A percentile compares a stretch with the other conserved stretches of the same genome.
phyloP scores from a whole-genome alignment of 1,140 invertebrate genomes.

The Halesus radiatus region DNA sequence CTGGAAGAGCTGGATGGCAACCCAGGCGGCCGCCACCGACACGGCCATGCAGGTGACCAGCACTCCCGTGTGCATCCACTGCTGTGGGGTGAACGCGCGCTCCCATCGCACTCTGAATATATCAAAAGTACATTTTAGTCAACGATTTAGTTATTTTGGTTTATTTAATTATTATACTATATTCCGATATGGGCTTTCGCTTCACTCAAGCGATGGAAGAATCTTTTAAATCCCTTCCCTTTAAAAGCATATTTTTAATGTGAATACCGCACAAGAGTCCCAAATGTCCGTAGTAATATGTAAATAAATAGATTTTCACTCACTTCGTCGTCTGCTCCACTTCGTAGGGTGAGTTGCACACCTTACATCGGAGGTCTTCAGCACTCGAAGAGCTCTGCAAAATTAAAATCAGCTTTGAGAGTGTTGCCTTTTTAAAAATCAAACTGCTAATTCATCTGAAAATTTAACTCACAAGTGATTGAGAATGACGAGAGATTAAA shows the following conservation, averaged over 20 bases:
- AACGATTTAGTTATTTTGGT: too few species aligned
- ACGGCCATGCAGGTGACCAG: constrained; percentile 76
- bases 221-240: too few species aligned
- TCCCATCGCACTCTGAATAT: constrained; percentile 80
- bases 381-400: constrained; percentile 76
- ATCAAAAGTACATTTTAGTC: background rate
- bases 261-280: too few species aligned
- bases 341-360: constrained; percentile 83
- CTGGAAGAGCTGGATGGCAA: constrained; percentile 83
- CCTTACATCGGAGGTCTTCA: constrained; percentile 82
- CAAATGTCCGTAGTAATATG: too few species aligned
- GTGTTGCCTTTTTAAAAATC: too few species aligned
- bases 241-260: too few species aligned
- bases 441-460: too few species aligned
- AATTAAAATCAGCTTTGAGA: constrained; percentile 37
- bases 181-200: too few species aligned
- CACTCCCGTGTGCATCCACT: constrained; percentile 79
- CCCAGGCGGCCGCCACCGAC: constrained; percentile 81
- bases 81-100: constrained; percentile 82
- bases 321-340: constrained; percentile 77
- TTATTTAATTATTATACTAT: too few species aligned
- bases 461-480: too few species aligned
- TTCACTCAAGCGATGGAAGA: too few species aligned
- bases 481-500: too few species aligned
- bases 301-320: constrained; percentile 40